Conservation (phyloP, 2,797 vertebrate genomes). For the Etheostoma perlongum region DNA sequence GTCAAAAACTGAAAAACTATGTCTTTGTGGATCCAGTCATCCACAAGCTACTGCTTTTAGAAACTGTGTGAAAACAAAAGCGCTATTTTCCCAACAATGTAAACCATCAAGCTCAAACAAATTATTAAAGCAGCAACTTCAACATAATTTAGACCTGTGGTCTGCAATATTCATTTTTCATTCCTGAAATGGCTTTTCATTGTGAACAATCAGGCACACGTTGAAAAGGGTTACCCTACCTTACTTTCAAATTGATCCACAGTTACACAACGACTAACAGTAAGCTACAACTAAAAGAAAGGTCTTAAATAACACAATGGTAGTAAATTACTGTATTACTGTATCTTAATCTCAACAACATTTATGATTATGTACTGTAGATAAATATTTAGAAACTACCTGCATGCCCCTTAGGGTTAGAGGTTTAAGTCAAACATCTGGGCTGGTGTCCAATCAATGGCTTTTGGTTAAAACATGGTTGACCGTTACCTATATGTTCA, state of each 20-base stretch:
- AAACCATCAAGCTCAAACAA: background rate
- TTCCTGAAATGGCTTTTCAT: background rate
- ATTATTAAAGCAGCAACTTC: background rate
- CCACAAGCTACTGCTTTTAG: background rate
- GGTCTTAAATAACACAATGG: background rate
- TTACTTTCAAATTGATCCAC: background rate
- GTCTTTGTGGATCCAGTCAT: background rate
- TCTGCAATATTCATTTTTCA: background rate
- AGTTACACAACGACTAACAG: background rate
- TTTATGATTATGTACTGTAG: background rate
- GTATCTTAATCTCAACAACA: background rate
- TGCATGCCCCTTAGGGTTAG: background rate
- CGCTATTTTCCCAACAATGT: background rate
- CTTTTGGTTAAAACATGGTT: conserved; percentile 7
- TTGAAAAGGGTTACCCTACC: background rate
- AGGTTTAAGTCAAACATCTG: conserved; percentile 14
- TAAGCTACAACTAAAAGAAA: background rate
- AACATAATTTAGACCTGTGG: background rate
- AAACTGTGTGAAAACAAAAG: too few relatives aligned
- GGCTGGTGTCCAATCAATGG: background rate
- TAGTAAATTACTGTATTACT: background rate
- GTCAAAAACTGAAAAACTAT: background rate
- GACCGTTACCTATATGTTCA: background rate
- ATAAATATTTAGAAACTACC: background rate
- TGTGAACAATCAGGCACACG: background rate